Percentiles rank a stretch among this genome's conserved stretches.
phyloP scores from a whole-genome alignment of 2,113 vertebrate species.

The Coturnix japonica region DNA sequence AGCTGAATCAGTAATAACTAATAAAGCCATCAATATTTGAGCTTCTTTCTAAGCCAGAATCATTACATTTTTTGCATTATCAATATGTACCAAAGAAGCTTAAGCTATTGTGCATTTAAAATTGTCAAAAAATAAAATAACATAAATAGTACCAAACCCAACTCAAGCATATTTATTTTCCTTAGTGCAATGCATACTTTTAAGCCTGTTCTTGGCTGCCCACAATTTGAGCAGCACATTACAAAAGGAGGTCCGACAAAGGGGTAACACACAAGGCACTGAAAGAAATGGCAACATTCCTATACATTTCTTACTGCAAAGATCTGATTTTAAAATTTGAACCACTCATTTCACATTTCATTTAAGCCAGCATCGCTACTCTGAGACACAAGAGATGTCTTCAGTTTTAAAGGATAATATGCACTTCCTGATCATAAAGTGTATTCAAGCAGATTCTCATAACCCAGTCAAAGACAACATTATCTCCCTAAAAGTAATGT shows the following conservation, averaged over 20 bases:
- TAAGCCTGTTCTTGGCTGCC: neutral
- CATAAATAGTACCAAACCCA: neutral
- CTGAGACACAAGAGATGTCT: neutral
- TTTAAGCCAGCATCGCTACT: neutral
- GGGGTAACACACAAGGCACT: neutral
- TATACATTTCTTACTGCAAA: neutral
- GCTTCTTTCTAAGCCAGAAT: neutral
- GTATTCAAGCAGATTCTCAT: neutral
- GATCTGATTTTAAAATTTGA: neutral
- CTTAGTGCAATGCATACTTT: neutral
- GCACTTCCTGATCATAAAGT: neutral
- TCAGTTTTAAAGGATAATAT: neutral
- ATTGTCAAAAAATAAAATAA: neutral
- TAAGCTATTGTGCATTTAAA: neutral
- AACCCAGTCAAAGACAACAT: neutral
- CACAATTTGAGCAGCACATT: neutral
- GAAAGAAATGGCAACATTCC: neutral
- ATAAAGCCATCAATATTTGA: neutral
- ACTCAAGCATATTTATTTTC: neutral
- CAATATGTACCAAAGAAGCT: neutral
- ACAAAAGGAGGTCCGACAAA: neutral
- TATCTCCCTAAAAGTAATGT: slow-evolving; percentile 7
- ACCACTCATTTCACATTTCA: neutral
- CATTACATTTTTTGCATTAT: neutral
- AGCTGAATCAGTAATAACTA: neutral